Evolutionary conservation across 2,797 vertebrate genomes (phyloP).

Genomic region (Pogonophryne albipinna): DNA sequence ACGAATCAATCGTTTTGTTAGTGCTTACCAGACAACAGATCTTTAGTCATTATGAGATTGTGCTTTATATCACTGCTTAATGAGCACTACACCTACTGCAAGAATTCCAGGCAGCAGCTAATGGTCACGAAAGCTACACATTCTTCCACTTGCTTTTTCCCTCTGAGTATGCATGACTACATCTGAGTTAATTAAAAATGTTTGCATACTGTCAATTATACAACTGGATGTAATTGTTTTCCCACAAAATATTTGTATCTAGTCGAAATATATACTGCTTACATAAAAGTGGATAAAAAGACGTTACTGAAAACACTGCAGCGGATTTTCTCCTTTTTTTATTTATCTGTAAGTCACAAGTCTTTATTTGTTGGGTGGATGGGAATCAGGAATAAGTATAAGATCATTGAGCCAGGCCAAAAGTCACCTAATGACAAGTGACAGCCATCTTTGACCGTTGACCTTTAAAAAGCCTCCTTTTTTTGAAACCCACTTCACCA

Average conservation of each 20-base stretch:
- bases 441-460: constrained; percentile 53
- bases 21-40: constrained; percentile 85
- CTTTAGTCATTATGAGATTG: constrained; percentile 84
- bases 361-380: constrained; percentile 1
- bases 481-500: constrained; percentile 33
- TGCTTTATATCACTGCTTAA: constrained; percentile 82
- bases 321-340: neutral
- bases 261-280: neutral
- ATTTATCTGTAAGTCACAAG: neutral
- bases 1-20: constrained; percentile 81
- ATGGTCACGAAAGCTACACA: constrained; percentile 57
- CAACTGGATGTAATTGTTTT: constrained; percentile 13
- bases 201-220: constrained; percentile 42
- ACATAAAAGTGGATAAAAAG: neutral
- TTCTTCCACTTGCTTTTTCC: constrained; percentile 27
- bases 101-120: constrained; percentile 68
- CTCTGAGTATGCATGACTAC: neutral
- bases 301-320: constrained; percentile 1
- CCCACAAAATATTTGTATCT: constrained; percentile 9
- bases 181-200: constrained; percentile 61
- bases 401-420: constrained; percentile 32
- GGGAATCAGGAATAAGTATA: constrained; percentile 3
- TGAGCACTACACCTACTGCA: constrained; percentile 76
- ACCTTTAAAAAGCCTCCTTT: constrained; percentile 49
- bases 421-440: constrained; percentile 52